Base-by-base conservation (phyloP, 2,888 invertebrate species). In the Tipula confusa region DNA sequence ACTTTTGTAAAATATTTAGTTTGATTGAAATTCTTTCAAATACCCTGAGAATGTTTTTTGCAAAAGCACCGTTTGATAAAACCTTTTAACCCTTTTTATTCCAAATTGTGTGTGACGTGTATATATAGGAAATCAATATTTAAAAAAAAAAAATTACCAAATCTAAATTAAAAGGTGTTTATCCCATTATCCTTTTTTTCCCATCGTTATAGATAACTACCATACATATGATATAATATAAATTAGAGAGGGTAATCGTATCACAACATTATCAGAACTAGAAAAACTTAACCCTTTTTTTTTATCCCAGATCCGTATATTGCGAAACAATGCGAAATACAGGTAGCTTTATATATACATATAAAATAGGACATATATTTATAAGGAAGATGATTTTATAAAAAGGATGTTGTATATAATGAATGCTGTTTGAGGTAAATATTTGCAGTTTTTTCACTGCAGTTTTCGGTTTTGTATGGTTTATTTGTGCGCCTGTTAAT, bases 161-260 rank as follows among this genome's bases (percentile, higher is more conserved):
- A 64, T 64, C 64, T 64, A 64, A 64, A 64, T 64, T 64, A 24
- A 64, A 64, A 64, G 64, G 64, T 64, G 64, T 64, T 64, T 64
- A 64, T 64, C 64, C 64, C 24, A 64, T 64, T 64, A 64, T 64
- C 64, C 64, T 24, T 64, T 24, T 64, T 64, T 64, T 64, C 64
- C 64, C 64, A 64, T 64, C 64, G 64, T 24, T 64, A 64, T 1
- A 64, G 64, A 64, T 64, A 64, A 64, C 64, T 64, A 7, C 64
- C 1, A 33, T 18, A n/a, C 1, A 43, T 3, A 43, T 43, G 15
- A 4, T 13, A 43, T n/a, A 36, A 43, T 43, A 43, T 64, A n/a
- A n/a, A n/a, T n/a, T 9, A 64, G 64, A 24, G 64, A 64, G 64
- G 64, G 64, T 64, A 64, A 64, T 64, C 64, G 24, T 24, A 64